Evolutionary conservation across 2,113 vertebrate genomes (phyloP).

Genomic region (Corvus moneduloides): DNA sequence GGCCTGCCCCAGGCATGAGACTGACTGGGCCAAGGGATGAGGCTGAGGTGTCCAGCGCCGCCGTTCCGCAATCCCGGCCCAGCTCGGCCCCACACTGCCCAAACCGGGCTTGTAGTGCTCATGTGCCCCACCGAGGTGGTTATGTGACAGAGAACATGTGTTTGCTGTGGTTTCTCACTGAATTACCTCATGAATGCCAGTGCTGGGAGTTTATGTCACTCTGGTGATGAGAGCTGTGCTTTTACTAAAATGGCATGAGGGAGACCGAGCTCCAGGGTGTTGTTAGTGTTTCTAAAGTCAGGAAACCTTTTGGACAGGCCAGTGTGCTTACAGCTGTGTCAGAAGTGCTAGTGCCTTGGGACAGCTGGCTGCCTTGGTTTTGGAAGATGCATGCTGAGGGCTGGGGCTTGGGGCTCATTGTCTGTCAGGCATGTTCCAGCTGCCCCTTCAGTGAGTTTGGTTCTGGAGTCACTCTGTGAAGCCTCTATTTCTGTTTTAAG

Average conservation of each 20-base stretch:
- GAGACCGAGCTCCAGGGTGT: fast-evolving
- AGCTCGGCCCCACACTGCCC: fast-evolving
- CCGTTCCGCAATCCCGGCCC: fast-evolving
- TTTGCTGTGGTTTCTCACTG: background rate
- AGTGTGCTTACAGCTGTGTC: background rate
- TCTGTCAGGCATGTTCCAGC: background rate
- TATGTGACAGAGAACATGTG: too few species aligned
- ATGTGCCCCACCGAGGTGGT: fast-evolving
- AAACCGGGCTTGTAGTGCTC: fast-evolving
- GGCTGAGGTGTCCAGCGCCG: background rate
- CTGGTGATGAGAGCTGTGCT: fast-evolving
- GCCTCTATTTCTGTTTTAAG: background rate
- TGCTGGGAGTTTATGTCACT: fast-evolving
- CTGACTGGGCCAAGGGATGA: background rate
- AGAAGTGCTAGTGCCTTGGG: background rate
- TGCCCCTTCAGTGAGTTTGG: fast-evolving
- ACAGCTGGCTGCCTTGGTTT: fast-evolving
- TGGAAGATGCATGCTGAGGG: background rate
- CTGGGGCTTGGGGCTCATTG: fast-evolving
- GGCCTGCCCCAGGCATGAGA: background rate
- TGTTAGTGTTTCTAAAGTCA: background rate
- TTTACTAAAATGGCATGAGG: fast-evolving
- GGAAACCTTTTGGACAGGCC: background rate
- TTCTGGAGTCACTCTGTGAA: background rate
- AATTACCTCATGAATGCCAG: background rate